These are phyloP conservation scores for Acromyrmex charruanus DNA, from an alignment of 1,140 invertebrate species.

Conservation along the genomic window DNA sequence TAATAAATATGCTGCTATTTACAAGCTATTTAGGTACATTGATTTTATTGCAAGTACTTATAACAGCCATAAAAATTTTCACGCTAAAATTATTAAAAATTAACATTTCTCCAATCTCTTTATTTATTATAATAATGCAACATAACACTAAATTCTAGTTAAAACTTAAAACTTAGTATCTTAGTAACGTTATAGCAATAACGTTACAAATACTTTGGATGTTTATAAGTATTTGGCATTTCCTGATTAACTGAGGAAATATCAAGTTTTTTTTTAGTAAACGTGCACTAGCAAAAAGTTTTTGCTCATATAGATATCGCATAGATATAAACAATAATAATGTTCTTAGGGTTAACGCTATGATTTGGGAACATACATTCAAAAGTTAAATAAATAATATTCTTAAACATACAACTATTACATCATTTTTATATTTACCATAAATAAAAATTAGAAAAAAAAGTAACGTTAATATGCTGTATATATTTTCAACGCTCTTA, in stretches of 20 bases:
- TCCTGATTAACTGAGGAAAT: conserved; percentile 21
- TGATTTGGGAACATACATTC: conserved; percentile 11
- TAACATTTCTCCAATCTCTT: conserved; percentile 34
- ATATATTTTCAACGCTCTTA: conserved; percentile 19
- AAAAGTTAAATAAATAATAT: conserved; percentile 55
- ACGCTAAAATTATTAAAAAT: conserved; percentile 58
- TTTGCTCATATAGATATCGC: conserved; percentile 28
- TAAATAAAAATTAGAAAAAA: conserved; percentile 36
- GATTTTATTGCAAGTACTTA: conserved; percentile 69
- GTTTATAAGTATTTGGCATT: conserved; percentile 54
- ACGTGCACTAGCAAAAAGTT: conserved; percentile 47
- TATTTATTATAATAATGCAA: conserved; percentile 34
- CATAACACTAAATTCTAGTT: conserved; percentile 45
- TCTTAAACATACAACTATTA: conserved; percentile 31
- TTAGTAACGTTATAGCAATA: background rate
- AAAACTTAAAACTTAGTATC: conserved; percentile 14
- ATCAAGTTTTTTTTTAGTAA: conserved; percentile 20
- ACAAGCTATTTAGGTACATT: conserved; percentile 72
- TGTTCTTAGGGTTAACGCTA: conserved; percentile 20
- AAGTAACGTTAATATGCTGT: conserved; percentile 30
- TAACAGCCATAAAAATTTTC: conserved; percentile 66
- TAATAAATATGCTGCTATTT: conserved; percentile 62
- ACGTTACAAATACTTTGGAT: conserved; percentile 49
- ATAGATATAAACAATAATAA: background rate
- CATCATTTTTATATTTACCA: conserved; percentile 47